phyloP scores from a whole-genome alignment of 64 coral and sea anemone genomes.

The Trachythela sp. region DNA sequence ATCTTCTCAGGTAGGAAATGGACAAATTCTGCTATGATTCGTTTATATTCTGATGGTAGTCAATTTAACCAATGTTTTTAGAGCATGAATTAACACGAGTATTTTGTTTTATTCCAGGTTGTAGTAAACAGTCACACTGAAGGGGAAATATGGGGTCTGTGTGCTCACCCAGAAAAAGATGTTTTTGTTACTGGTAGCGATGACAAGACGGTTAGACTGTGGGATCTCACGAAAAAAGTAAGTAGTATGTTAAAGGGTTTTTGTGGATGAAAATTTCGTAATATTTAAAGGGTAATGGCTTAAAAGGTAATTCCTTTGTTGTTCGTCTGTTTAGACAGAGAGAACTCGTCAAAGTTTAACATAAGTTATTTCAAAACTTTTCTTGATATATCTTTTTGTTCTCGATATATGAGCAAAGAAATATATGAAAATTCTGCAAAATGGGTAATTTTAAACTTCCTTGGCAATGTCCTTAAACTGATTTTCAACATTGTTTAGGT shows the following conservation, averaged over 20 bases:
- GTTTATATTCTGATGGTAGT: neutral
- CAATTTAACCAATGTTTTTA: neutral
- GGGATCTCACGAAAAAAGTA: constrained; percentile 91
- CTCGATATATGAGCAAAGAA: too few relatives aligned
- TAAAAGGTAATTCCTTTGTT: neutral
- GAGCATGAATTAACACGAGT: neutral
- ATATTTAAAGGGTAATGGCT: too few relatives aligned
- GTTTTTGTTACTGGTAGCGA: constrained; percentile 89
- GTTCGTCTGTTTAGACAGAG: neutral
- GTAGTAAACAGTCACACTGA: constrained; percentile 78
- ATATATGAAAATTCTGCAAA: too few relatives aligned
- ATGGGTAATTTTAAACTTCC: too few relatives aligned
- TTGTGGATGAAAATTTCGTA: too few relatives aligned
- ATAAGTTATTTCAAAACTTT: too few relatives aligned
- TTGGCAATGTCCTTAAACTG: too few relatives aligned
- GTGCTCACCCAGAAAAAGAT: constrained; percentile 83
- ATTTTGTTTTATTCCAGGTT: constrained; percentile 38
- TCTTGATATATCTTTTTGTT: too few relatives aligned
- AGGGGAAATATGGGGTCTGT: constrained; percentile 96
- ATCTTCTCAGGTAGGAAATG: constrained; percentile 46
- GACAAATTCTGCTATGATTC: neutral
- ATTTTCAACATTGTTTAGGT: constrained; percentile 30
- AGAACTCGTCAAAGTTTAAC: too few relatives aligned
- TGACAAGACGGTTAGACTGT: constrained; percentile 82
- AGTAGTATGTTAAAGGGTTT: neutral